A percentile compares a stretch with the other conserved stretches of the same genome.
Evolutionary conservation across 2,797 vertebrate genomes (phyloP).

Genomic region (Diplodus puntazzo): DNA sequence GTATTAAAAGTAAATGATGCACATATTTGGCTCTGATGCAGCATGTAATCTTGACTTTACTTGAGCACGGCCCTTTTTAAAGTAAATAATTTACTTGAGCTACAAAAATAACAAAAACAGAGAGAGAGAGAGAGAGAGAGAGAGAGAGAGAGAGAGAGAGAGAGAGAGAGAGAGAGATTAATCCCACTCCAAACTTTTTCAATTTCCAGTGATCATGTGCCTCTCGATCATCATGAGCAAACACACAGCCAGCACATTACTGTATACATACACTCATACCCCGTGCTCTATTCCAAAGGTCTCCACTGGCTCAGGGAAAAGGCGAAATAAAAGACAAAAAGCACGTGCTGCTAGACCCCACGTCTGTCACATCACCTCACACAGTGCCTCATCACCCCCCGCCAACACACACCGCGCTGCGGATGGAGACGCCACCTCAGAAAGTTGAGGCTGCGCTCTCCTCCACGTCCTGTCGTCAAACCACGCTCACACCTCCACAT

Average conservation of each 20-base stretch:
- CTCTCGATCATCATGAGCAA: not conserved
- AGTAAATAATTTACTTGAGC: no score
- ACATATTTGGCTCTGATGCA: no score
- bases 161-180: not conserved
- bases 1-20: no score
- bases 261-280: not conserved
- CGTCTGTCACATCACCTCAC: not conserved
- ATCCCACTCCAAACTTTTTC: not conserved
- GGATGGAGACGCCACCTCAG: no score
- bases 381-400: not conserved
- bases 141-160: no score
- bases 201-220: not conserved
- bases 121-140: no score
- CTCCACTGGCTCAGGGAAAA: no score
- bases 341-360: no score
- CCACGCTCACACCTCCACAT: not conserved
- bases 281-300: not conserved
- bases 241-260: not conserved
- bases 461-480: not conserved
- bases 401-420: not conserved
- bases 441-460: slow-evolving; percentile 20
- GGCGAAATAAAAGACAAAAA: no score
- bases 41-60: no score
- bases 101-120: no score
- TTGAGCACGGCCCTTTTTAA: no score